Base-by-base conservation (phyloP, 2,113 vertebrate species). In the Carassius carassius region DNA sequence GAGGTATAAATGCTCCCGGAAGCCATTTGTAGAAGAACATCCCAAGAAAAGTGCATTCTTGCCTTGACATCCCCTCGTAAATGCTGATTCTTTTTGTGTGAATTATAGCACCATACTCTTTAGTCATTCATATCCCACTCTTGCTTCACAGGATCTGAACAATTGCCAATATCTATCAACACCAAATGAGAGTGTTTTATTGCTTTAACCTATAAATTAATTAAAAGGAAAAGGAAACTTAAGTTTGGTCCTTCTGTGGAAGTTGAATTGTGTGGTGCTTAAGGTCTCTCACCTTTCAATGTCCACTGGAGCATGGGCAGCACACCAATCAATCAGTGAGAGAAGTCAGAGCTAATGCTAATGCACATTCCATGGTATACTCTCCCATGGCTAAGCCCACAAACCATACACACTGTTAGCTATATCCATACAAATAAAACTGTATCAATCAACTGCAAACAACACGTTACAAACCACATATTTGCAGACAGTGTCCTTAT, bases 1-100 rank as follows among this genome's bases (percentile, higher is more conserved):
- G 85, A 88, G 76, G 70, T 86, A 84, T 85, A 86, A 83, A 90
- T 84, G 81, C 60, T 44, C 21, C 82, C 77, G 88, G 90, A 85
- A 78, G 78, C 63, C 77, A 17, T 51, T 60, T 82, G 74, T 75
- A 83, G 82, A 86, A 81, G 84, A 89, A 83, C 74, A 86, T 84
- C 80, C 81, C 63, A 25, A 78, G 65, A 47, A 84, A 63, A 83
- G 72, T n/a, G 54, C 88, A 87, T 86, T 86, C 78, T 86, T 83
- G 83, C 32, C 65, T 70, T 78, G 56, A 80, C 83, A 70, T 70
- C 65, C 9, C 67, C 81, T 88, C 82, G 49, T 90, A 87, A 91
- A 90, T 82, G 74, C 74, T 69, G 84, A 56, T 86, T 73, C 60
- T 60, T 79, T 89, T 89, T 89, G 87, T 85, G 47, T 82, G 47